Base-by-base conservation (phyloP, 2,797 vertebrate species). In the Anguilla anguilla region DNA sequence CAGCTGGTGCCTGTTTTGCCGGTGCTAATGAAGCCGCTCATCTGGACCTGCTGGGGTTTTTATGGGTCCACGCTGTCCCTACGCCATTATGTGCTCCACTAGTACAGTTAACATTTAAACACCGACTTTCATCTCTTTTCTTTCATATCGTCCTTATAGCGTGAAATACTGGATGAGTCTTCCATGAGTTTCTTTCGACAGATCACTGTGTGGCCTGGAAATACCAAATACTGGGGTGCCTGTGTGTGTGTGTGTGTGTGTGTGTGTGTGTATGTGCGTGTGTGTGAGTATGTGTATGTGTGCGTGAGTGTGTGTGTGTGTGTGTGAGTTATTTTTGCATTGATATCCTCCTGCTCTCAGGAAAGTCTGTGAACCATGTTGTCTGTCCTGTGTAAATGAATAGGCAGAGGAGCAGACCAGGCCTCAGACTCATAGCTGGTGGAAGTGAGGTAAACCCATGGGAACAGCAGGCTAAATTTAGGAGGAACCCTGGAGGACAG, bases 391-490 rank as follows among this genome's bases (percentile, higher is more conserved):
- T 35, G 4, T 35, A 35, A 74, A 74, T 74, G 28, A 61, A 17
- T 22, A 61, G 59, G 59, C 28, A 28, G 2, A 0, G n/a, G 67
- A 69, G n/a, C 25, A 35, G 57, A 46, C 35, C 53, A 61, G 35
- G 72, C 55, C 51, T 46, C 13, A 82, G 55, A 82, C 74, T 49
- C 53, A 25, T 2, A 19, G n/a, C 35, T 59, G 67, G 83, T 55
- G 85, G 28, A 64, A 31, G 15, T 85, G 25, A 84, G 85, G n/a
- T 49, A 43, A 67, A 17, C 55, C 85, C 77, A 67, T 85, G 49
- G 72, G 87, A 86, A 89, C 61, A 49, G n/a, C 10, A 43, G 59
- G 35, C 55, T 57, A 83, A 89, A 90, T 91, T 91, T 87, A 84
- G 88, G 64, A 89, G 89, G 61, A 55, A 87, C 72, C 59, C 85